phyloP scores from a whole-genome alignment of 2,113 vertebrate species.

The Patagioenas fasciata region DNA sequence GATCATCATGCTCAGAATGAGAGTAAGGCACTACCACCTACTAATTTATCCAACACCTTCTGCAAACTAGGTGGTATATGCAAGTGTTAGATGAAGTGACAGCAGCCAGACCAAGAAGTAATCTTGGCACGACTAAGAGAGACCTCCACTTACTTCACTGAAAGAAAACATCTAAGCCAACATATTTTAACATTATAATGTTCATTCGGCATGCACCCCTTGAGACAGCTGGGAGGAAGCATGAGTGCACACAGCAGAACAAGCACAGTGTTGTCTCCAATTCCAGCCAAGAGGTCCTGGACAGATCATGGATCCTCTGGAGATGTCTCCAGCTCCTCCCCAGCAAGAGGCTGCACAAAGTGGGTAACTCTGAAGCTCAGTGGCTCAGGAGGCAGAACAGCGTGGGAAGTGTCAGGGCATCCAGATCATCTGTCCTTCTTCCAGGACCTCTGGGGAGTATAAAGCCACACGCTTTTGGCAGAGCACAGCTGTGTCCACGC shows the following conservation, averaged over 20 bases:
- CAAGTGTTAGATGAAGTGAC: not conserved
- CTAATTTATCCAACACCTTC: not conserved
- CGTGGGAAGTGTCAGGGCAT: accelerated
- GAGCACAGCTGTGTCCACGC: not conserved
- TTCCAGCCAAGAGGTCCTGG: not conserved
- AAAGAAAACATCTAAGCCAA: not conserved
- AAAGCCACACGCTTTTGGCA: not conserved
- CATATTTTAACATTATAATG: not conserved
- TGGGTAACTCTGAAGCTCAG: not conserved
- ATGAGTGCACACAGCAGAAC: accelerated
- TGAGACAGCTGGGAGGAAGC: not conserved
- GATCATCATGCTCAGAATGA: not conserved
- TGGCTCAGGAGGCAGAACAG: not conserved
- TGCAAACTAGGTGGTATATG: not conserved
- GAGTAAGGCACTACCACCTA: not conserved
- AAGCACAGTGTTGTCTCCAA: not conserved
- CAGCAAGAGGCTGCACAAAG: not conserved
- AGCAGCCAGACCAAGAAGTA: not conserved
- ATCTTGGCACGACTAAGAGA: not conserved
- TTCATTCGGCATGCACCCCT: accelerated
- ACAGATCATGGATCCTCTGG: not conserved
- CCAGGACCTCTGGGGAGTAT: not conserved
- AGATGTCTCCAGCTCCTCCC: not conserved
- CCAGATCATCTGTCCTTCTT: not conserved
- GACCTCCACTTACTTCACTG: not conserved